Evolutionary conservation across 2,113 vertebrate genomes (phyloP), one percentile per base, ranked within the genome.

Genomic region (Jacana jacana): DNA sequence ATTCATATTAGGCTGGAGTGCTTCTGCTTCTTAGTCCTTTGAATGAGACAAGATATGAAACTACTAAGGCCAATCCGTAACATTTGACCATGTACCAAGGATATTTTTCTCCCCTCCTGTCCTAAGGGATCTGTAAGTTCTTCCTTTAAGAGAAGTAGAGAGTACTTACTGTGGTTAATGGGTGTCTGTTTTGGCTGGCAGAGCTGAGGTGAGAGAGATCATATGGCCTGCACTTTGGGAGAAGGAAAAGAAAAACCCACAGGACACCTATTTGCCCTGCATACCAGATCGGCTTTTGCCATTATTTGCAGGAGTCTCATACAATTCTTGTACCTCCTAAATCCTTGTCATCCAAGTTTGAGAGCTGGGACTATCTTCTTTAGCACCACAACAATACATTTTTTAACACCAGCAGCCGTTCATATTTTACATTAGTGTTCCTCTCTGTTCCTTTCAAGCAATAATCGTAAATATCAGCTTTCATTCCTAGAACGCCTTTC

Each of bases 391-490:
- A 66, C 11, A 5, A 79, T 58, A 72, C 1, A 4, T 81, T 90
- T 96, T 94, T 95, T 91, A 95, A 82, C 85, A 95, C 63, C 79
- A 87, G 79, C 72, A 86, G 80, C 82, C 89, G 91, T 96, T 97
- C 97, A 94, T 93, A 96, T 96, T 93, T 97, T 96, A 96, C 84
- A 63, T 65, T 83, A 86, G 85, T 88, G 77, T 81, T 97, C 79
- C 51, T 84, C 80, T 93, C 68, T 79, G 81, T 81, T 95, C 64
- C 82, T 96, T 96, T 94, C 72, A 91, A 95, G 92, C 95, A 91
- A 97, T 96, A 96, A 95, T 95, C 91, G 3, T 97, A 96, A 96
- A 97, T 97, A 97, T 95, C 91, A 91, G 63, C 81, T 94, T 97
- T 96, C 96, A 94, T 95, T 96, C 85, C 80, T 90, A 87, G 86